A percentile compares a stretch with the other conserved stretches of the same genome.
Evolutionary conservation across 2,888 invertebrate species (phyloP).

Genomic region (Mesoligia furuncula): DNA sequence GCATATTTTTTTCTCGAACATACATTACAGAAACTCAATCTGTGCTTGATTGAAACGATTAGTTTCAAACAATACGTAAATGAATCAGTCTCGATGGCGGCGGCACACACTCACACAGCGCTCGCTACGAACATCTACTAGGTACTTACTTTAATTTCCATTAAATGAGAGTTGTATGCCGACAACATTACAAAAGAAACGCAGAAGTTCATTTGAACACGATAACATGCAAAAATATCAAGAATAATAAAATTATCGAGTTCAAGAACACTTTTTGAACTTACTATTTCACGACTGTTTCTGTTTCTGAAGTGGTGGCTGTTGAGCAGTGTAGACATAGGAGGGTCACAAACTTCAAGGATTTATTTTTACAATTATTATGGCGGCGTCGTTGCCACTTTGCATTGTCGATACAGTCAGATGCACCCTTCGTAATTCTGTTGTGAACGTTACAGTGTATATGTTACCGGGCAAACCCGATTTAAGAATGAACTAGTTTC

Average conservation of each 20-base stretch:
- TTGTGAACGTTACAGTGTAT: background rate
- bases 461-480: too few species aligned
- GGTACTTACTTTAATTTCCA: constrained; percentile 26
- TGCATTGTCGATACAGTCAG: background rate
- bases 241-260: background rate
- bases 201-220: background rate
- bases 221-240: background rate
- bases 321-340: background rate
- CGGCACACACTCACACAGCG: constrained; percentile 16
- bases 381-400: background rate
- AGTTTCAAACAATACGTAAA: constrained; percentile 29
- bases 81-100: constrained; percentile 3
- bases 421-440: background rate
- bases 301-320: background rate
- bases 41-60: constrained; percentile 13
- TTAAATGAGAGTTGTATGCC: constrained; percentile 19
- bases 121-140: background rate
- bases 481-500: too few species aligned
- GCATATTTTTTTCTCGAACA: background rate
- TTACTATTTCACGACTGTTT: background rate
- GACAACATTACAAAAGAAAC: background rate
- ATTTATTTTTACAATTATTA: background rate
- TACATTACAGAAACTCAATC: constrained; percentile 15
- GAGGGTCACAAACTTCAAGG: background rate
- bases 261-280: background rate